Evolutionary conservation across 2,113 vertebrate genomes (phyloP).

Genomic region (Gopherus evgoodei): DNA sequence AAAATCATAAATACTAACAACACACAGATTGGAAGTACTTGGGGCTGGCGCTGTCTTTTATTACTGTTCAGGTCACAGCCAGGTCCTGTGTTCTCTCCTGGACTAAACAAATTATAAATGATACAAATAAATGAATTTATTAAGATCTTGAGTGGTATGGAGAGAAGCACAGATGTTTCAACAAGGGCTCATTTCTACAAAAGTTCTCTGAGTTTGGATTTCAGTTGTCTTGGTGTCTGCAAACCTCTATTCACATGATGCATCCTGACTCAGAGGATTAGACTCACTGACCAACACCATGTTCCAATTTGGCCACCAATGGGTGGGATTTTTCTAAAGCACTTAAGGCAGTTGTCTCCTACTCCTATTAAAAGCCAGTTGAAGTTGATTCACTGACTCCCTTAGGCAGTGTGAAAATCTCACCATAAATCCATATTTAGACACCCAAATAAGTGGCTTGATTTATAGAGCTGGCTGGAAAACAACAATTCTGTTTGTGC

Average conservation of each 20-base stretch:
- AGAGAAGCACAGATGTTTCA: neutral
- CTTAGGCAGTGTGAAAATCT: neutral
- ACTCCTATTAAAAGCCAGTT: neutral
- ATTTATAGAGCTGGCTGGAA: constrained; percentile 17
- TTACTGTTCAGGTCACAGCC: neutral
- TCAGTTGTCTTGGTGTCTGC: neutral
- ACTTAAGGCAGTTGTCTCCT: neutral
- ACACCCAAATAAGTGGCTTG: neutral
- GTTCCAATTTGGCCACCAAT: neutral
- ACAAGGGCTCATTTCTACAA: neutral
- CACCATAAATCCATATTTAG: neutral
- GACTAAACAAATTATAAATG: neutral
- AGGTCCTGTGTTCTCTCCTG: neutral
- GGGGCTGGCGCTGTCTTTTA: neutral
- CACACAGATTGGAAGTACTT: neutral
- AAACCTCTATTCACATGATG: neutral
- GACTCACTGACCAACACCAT: neutral
- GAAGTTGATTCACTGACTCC: neutral
- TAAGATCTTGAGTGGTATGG: neutral
- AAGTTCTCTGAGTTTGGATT: neutral
- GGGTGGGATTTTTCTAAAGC: neutral
- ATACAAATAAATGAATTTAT: neutral
- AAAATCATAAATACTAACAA: neutral
- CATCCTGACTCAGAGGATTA: neutral
- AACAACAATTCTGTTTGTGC: neutral